Base-by-base conservation (phyloP, 37 sponge, comb jelly and placozoan species). In the Bolinopsis microptera region DNA sequence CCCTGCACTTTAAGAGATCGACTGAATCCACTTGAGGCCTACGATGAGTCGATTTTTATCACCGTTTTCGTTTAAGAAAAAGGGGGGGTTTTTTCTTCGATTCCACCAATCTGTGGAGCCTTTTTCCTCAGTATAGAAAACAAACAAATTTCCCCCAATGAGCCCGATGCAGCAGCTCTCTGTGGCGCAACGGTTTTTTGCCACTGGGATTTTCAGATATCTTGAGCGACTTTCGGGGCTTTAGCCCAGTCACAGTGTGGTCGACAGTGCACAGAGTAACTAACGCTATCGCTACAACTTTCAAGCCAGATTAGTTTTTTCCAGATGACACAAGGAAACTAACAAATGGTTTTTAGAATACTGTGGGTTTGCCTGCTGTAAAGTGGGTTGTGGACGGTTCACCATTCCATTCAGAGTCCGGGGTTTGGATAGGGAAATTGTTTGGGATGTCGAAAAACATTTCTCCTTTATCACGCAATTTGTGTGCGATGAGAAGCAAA, bases 401-500 rank as follows among this genome's bases (percentile, higher is more conserved):
- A 35, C 80, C 1, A 77, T 77, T 18, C 80, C 80, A 77, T 77
- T 2, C 34, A 77, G 32, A 77, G 80, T 77, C 80, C 80, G 80
- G 1, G 80, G 80, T 5, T 18, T 3, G 13, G 80, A 77, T 32
- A 3, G 35, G 0, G 80, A 77, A 18, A n/a, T n/a, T 32, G 26
- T 8, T 77, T 22, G 1, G 2, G 80, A 1, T 35, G 37, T 32
- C 26, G 80, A 77, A 77, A 77, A 32, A 36, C 35, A 26, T 8
- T 77, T 77, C 18, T 35, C 36, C 2, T 35, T 77, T 36, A 77
- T 33, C 21, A 3, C 1, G 1, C 80, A 77, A 77, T 30, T 77
- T 77, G 80, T 77, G 21, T 77, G 80, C 32, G 80, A 77, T 77
- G 35, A 77, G 21, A 77, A 77, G 3, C 80, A 21, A 18, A 77